Evolutionary conservation across 2,888 invertebrate genomes (phyloP).

Genomic region (Euspilapteryx auroguttella): DNA sequence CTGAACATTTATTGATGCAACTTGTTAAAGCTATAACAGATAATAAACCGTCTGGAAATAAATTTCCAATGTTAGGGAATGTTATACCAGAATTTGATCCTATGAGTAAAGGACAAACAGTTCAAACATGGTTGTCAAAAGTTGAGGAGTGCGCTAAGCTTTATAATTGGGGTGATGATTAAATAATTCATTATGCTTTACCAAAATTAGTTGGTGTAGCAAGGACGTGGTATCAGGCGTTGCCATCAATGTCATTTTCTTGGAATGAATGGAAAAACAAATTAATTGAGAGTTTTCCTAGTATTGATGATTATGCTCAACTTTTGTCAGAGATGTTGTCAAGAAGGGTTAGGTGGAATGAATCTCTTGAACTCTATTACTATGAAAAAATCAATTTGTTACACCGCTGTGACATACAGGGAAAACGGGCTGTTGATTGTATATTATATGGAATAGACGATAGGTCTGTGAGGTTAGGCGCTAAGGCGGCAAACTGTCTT

Average conservation of each 20-base stretch:
- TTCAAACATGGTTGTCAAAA: too few species aligned
- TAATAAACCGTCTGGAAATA: too few species aligned
- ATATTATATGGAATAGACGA: constrained; percentile 3
- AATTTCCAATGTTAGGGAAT: constrained; percentile 8
- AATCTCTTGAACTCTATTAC: constrained; percentile 8
- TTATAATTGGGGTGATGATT: constrained; percentile 6
- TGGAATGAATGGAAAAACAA: constrained; percentile 8
- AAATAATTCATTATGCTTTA: constrained; percentile 8
- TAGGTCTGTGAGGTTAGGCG: not conserved
- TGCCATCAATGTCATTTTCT: constrained; percentile 6
- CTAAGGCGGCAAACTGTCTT: constrained; percentile 1
- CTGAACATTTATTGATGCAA: too few species aligned
- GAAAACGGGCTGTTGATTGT: constrained; percentile 7
- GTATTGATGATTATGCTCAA: constrained; percentile 8
- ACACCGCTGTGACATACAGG: constrained; percentile 6
- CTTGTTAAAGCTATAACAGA: too few species aligned
- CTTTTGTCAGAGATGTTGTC: constrained; percentile 8
- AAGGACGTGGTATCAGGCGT: constrained; percentile 7
- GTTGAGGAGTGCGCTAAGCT: too few species aligned
- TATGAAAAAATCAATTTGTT: too few species aligned
- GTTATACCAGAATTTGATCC: too few species aligned
- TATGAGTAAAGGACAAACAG: too few species aligned
- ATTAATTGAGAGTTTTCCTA: constrained; percentile 8
- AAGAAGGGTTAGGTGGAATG: constrained; percentile 5
- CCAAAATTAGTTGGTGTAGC: constrained; percentile 8